Conservation (phyloP, 2,113 vertebrate species). For the Panurus biarmicus region DNA sequence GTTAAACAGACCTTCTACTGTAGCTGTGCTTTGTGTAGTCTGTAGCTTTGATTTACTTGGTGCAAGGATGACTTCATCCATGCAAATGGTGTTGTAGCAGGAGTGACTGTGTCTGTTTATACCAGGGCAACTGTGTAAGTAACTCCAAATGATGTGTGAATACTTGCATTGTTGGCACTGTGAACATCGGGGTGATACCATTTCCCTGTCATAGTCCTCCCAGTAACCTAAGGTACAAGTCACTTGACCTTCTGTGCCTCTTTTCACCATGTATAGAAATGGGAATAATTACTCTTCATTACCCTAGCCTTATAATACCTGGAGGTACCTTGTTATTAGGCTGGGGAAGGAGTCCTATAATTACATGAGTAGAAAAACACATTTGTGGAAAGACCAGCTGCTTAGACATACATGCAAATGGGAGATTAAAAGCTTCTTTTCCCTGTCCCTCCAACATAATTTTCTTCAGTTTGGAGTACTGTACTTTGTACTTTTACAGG, state of each 20-base stretch:
- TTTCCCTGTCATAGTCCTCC: not conserved
- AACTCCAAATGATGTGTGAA: not conserved
- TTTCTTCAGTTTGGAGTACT: slow-evolving; percentile 1
- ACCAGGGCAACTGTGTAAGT: not conserved
- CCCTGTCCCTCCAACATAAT: not conserved
- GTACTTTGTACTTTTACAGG: slow-evolving; percentile 1
- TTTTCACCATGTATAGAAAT: not conserved
- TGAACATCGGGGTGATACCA: not conserved
- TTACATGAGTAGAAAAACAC: slow-evolving; percentile 21
- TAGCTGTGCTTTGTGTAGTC: not conserved
- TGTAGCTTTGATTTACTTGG: not conserved
- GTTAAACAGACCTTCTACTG: not conserved
- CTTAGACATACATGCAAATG: slow-evolving; percentile 19
- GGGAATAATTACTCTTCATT: slow-evolving; percentile 17
- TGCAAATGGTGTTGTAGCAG: not conserved
- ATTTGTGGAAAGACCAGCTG: slow-evolving; percentile 34
- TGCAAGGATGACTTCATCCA: not conserved
- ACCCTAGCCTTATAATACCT: not conserved
- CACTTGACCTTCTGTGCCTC: not conserved
- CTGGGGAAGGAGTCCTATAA: slow-evolving; percentile 27
- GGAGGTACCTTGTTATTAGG: slow-evolving; percentile 19
- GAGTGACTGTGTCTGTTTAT: not conserved
- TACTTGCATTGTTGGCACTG: not conserved
- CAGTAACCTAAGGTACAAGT: not conserved
- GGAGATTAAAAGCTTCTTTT: slow-evolving; percentile 20